Conservation (phyloP, 35 echinoderm and acorn worm species). For the Apostichopus parvimensis region DNA sequence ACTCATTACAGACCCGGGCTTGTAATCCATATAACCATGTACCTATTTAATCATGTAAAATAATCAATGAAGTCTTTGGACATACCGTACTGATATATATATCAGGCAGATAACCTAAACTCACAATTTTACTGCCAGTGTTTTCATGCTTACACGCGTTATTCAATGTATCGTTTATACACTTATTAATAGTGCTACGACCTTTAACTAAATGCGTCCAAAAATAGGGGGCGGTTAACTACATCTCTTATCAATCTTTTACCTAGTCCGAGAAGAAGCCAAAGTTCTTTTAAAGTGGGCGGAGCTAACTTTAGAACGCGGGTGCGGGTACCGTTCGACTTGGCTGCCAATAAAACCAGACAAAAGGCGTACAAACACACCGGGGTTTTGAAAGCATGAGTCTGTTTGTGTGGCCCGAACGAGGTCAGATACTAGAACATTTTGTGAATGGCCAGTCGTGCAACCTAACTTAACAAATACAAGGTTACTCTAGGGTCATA, state of each 20-base stretch:
- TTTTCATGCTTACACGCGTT: no score
- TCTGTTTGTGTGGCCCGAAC: conserved; percentile 12
- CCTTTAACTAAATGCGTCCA: not conserved
- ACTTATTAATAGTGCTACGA: not conserved
- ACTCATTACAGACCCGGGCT: no score
- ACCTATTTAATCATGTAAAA: no score
- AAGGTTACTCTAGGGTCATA: conserved; percentile 32
- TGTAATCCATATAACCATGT: no score
- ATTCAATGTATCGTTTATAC: no score
- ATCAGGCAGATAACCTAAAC: no score
- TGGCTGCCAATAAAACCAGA: not conserved
- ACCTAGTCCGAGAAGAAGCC: not conserved
- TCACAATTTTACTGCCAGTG: no score
- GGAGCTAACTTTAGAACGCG: not conserved
- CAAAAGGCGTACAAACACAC: not conserved
- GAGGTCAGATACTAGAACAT: conserved; percentile 3
- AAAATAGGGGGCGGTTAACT: not conserved
- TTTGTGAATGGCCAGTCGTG: conserved; percentile 18
- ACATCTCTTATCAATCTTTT: not conserved
- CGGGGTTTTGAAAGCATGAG: no score
- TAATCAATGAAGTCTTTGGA: no score
- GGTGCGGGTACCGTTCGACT: not conserved
- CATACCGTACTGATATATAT: no score
- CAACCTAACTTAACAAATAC: not conserved
- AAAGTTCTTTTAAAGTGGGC: not conserved